Conservation (phyloP, 1,140 invertebrate species). For the Rhagoletis zephyria region DNA sequence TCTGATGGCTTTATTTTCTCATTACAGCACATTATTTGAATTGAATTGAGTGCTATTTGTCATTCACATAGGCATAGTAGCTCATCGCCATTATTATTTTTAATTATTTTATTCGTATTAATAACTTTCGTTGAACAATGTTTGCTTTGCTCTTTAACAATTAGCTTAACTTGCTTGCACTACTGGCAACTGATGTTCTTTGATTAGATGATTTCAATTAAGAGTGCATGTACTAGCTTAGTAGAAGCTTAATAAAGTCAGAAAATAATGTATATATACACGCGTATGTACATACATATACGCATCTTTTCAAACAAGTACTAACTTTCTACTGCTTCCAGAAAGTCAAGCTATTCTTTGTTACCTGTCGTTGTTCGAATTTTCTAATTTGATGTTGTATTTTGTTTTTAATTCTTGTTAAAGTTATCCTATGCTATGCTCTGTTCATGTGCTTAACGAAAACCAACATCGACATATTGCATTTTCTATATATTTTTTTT, state of each 20-base stretch:
- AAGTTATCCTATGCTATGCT: neutral
- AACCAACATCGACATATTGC: slow-evolving; percentile 26
- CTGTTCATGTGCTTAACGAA: neutral
- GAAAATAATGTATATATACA: neutral
- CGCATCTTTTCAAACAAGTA: neutral
- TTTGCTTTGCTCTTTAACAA: no score
- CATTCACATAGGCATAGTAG: no score
- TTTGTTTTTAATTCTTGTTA: neutral
- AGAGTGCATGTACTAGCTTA: neutral
- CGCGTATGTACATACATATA: neutral
- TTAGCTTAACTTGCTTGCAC: no score
- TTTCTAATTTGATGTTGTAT: neutral
- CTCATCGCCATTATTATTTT: no score
- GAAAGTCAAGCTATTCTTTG: neutral
- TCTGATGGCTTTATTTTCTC: no score
- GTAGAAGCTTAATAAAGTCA: neutral
- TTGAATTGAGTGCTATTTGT: no score
- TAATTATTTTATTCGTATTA: no score
- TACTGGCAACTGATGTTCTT: neutral
- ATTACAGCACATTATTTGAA: no score
- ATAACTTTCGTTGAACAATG: no score
- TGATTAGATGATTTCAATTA: neutral
- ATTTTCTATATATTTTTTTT: neutral
- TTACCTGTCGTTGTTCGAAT: slow-evolving; percentile 9
- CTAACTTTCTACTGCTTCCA: no score